A percentile compares a stretch with the other conserved stretches of the same genome.
Conservation (phyloP, 2,797 vertebrate genomes). For the Vireo griseus region DNA sequence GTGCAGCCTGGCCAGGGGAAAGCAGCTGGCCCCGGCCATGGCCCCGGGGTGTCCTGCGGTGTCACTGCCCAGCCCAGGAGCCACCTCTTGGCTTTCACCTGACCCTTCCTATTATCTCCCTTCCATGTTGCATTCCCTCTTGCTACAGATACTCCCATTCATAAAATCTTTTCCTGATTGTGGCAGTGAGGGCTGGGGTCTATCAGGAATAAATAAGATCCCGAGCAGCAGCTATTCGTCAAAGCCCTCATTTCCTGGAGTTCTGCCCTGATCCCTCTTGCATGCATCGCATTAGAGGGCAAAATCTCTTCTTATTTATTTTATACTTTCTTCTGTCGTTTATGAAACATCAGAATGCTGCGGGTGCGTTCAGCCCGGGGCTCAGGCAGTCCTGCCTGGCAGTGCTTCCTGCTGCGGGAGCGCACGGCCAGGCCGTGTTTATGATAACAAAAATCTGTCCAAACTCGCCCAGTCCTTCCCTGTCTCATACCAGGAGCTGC, state of each 20-base stretch:
- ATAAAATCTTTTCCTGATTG: slow-evolving; percentile 51
- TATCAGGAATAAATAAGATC: slow-evolving; percentile 59
- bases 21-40: background rate
- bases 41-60: background rate
- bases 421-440: background rate
- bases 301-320: slow-evolving; percentile 48
- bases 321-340: slow-evolving; percentile 48
- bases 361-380: slow-evolving; percentile 16
- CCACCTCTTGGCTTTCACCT: slow-evolving; percentile 43
- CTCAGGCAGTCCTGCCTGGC: background rate
- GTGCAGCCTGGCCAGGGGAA: background rate
- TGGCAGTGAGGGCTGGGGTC: slow-evolving; percentile 62
- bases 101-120: slow-evolving; percentile 49
- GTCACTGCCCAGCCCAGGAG: slow-evolving; percentile 19
- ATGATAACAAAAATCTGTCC: slow-evolving; percentile 13
- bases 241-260: slow-evolving; percentile 53
- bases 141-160: slow-evolving; percentile 51
- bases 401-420: slow-evolving; percentile 1
- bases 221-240: slow-evolving; percentile 52
- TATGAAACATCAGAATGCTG: slow-evolving; percentile 69
- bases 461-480: background rate
- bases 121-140: slow-evolving; percentile 44
- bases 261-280: slow-evolving; percentile 69
- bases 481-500: background rate
- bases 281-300: slow-evolving; percentile 56